Evolutionary conservation across 2,797 vertebrate genomes (phyloP).

Genomic region (Mormyrops boulengeri): DNA sequence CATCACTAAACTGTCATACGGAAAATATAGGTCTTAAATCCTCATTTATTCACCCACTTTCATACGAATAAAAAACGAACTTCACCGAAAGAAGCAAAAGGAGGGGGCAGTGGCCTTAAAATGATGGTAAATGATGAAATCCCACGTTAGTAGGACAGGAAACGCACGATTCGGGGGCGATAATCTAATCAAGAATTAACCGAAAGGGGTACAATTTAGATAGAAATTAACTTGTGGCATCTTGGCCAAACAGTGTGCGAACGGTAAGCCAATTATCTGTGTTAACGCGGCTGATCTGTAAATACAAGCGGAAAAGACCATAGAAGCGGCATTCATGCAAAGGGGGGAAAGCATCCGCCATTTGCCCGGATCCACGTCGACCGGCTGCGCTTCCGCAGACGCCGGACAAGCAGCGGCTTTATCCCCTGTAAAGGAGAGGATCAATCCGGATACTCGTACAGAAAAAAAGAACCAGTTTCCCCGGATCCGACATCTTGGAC

Average conservation of each 20-base stretch:
- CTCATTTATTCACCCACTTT: not conserved
- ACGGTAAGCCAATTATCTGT: not conserved
- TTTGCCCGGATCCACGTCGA: not conserved
- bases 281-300: not conserved
- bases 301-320: not conserved
- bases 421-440: not conserved
- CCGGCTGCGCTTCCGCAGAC: not conserved
- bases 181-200: not conserved
- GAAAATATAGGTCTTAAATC: not conserved
- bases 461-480: not conserved
- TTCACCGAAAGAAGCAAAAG: not conserved
- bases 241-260: not conserved
- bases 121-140: not conserved
- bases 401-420: not conserved
- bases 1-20: not conserved
- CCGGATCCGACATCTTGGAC: not conserved
- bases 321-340: not conserved
- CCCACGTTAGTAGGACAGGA: not conserved
- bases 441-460: not conserved
- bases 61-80: not conserved
- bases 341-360: not conserved
- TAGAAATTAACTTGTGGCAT: not conserved
- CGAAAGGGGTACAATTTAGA: not conserved
- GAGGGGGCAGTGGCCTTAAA: not conserved
- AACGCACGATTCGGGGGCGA: not conserved